These are phyloP conservation scores for Aradus depressus DNA, from an alignment of 2,888 invertebrate genomes.

Conservation along the genomic window DNA sequence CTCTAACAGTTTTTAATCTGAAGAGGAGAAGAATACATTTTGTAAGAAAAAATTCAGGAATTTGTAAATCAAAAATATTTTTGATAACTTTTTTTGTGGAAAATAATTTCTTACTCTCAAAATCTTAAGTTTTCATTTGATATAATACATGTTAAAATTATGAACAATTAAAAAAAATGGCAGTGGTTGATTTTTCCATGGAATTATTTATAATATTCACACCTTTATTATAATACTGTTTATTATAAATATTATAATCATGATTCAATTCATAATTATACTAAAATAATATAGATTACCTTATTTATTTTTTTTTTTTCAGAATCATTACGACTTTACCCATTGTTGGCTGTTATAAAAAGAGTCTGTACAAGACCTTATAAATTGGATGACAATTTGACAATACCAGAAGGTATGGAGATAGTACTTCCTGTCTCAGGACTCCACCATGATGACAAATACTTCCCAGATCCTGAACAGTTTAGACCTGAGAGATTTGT, in stretches of 20 bases:
- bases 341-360: slow-evolving; percentile 6
- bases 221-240: too few relatives aligned
- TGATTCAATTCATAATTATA: neutral
- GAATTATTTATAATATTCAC: too few relatives aligned
- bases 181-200: too few relatives aligned
- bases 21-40: too few relatives aligned
- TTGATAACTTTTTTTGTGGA: too few relatives aligned
- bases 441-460: slow-evolving; percentile 10
- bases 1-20: too few relatives aligned
- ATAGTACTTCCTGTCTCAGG: neutral
- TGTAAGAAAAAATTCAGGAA: too few relatives aligned
- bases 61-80: too few relatives aligned
- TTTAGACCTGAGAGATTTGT: slow-evolving; percentile 16
- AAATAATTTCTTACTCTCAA: neutral
- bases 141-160: neutral
- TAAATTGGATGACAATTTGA: slow-evolving; percentile 5
- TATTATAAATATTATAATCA: neutral
- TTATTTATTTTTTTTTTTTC: neutral
- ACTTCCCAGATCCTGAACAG: slow-evolving; percentile 8
- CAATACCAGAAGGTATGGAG: neutral
- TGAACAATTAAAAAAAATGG: too few relatives aligned
- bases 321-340: slow-evolving; percentile 10
- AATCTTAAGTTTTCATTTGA: neutral
- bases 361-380: slow-evolving; percentile 5
- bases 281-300: neutral